Base-by-base conservation (phyloP, 64 coral and sea anemone species). In the Porites australiensis region DNA sequence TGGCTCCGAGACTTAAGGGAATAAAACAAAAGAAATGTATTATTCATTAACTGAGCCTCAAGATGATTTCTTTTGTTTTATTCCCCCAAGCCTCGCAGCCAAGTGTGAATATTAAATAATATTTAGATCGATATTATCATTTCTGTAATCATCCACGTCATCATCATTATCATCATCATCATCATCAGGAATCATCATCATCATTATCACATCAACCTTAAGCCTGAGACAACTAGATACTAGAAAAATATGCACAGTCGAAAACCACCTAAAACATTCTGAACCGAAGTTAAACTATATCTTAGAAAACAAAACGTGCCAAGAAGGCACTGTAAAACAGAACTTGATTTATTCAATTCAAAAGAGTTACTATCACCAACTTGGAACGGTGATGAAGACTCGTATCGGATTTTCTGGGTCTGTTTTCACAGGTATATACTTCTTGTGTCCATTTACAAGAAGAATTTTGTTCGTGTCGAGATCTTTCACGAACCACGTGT, bases 321-420 rank as follows among this genome's bases (percentile, higher is more conserved):
- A 37, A 37, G 13, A 15, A 47, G 13, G 15, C 16, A 75, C 14
- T 9, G 15, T 45, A 44, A 64, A 5, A 19, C 47, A 15, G 15
- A 1, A 75, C 7, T 3, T 50, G 60, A 7, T 75, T n/a, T 45
- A 47, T 63, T 72, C n/a, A 58, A 44, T 88, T 13, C 59, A n/a
- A 6, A 50, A 50, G 27, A 45, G 63, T 66, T 9, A 13, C 9
- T 75, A 49, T 64, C 80, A 83, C 80, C 18, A 83, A 95, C 94
- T 81, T 87, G 94, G 94, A 2, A 95, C 75, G 13, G 82, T 95
- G 75, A 91, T 49, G 37, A 74, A 52, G 47, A 95, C 94, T 50
- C 53, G 71, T 20, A 79, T 87, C 4, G 70, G 88, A 14, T 23
- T 18, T 2, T 16, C 18, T 18, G 4, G 9, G n/a, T 70, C 20